Base-by-base conservation (phyloP, 2,888 invertebrate genomes). In the Idaea biselata region DNA sequence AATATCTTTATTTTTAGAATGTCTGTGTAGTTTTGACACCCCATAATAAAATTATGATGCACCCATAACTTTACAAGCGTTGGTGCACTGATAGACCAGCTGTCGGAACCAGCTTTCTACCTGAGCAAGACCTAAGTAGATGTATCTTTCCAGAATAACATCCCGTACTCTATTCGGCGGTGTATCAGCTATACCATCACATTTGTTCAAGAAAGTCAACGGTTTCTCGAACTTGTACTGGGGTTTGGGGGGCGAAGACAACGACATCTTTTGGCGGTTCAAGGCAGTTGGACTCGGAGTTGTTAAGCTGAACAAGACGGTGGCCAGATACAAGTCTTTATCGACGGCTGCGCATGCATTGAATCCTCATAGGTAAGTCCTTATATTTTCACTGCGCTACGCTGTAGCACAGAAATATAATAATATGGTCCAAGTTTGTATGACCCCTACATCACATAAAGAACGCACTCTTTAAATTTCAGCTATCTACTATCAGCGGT, bases 171-270 rank as follows among this genome's bases (percentile, higher is more conserved):
- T 97, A 63, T 98, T 98, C 87, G 98, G 98, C 16, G 99, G 98
- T 55, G 98, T 98, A 2, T 96, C 96, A 7, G 97, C 98, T 0
- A 94, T 99, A 92, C 96, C 95, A 0, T 94, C 94, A 58, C 94
- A 95, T 64, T 98, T 99, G 71, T 97, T 97, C 80, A 89, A 94
- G 70, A 91, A 94, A 68, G 95, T 98, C 4, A 99, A 99, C 84
- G 97, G 97, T 0, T 97, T 96, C 88, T 97, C 97, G 60, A 97
- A 97, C 82, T 94, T 95, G 61, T 99, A 96, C 85, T 98, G 97
- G 96, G 98, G 98, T 16, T 98, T 98, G 98, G 98, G 98, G 18
- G 98, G 97, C 5, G 99, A 99, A 86, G 99, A 99, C 84, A 97
- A 98, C 81, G 98, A 99, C 79, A 96, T 99, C 96, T 96, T 96